Evolutionary conservation across 2,888 invertebrate species (phyloP).

Genomic region (Pheosia gnoma): DNA sequence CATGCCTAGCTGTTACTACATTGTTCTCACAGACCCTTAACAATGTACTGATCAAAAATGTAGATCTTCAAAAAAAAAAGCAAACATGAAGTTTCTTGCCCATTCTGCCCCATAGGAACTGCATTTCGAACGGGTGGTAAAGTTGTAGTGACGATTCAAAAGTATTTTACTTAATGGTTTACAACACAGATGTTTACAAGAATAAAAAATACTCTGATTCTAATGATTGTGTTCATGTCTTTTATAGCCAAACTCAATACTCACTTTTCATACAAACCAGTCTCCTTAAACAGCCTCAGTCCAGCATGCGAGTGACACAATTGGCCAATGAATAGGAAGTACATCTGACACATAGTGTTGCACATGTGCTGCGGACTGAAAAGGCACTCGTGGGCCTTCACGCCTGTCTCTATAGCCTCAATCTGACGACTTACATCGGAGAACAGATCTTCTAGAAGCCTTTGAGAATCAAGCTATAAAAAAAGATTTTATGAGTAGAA

Average conservation of each 20-base stretch:
- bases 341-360: slow-evolving; percentile 96
- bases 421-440: slow-evolving; percentile 91
- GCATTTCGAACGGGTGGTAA: too few relatives aligned
- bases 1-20: too few relatives aligned
- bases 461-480: slow-evolving; percentile 86
- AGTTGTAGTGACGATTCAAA: too few relatives aligned
- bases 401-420: slow-evolving; percentile 87
- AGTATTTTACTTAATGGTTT: too few relatives aligned
- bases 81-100: too few relatives aligned
- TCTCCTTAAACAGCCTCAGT: slow-evolving; percentile 88
- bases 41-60: too few relatives aligned
- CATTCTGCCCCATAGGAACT: too few relatives aligned
- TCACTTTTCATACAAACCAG: slow-evolving; percentile 90
- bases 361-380: slow-evolving; percentile 95
- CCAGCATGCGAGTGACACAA: slow-evolving; percentile 89
- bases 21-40: too few relatives aligned
- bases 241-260: slow-evolving; percentile 27
- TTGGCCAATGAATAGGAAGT: slow-evolving; percentile 96
- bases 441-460: slow-evolving; percentile 90
- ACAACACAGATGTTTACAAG: too few relatives aligned
- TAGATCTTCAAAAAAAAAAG: too few relatives aligned
- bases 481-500: not conserved
- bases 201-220: too few relatives aligned
- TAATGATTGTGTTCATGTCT: too few relatives aligned
- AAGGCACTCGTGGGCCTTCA: slow-evolving; percentile 92